Evolutionary conservation across 2,113 vertebrate species (phyloP).

Genomic region (Apteryx mantelli): DNA sequence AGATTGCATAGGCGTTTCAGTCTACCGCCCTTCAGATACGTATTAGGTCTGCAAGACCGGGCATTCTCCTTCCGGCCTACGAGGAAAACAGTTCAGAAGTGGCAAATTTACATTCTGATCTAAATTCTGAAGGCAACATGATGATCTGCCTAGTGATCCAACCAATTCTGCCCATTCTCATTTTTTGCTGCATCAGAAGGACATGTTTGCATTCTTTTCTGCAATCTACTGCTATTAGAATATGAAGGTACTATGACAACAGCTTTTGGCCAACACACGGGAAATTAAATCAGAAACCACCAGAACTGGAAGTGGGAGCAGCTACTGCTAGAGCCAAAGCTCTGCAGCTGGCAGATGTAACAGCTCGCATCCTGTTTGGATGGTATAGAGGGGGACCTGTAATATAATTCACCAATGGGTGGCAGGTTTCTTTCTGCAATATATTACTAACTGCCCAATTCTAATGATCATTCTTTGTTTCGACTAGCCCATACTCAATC

Average conservation of each 20-base stretch:
- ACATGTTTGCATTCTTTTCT: rapidly evolving
- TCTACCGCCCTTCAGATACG: not conserved
- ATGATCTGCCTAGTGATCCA: rapidly evolving
- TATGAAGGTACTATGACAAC: not conserved
- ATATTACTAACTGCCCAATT: not conserved
- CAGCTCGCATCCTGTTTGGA: not conserved
- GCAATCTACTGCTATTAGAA: not conserved
- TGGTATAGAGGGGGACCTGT: not conserved
- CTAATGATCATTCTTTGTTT: not conserved
- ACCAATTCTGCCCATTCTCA: not conserved
- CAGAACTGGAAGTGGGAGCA: not conserved
- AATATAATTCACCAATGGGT: not conserved
- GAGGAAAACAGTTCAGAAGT: no score
- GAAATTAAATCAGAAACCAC: not conserved
- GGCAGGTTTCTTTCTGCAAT: not conserved
- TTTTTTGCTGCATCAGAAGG: not conserved
- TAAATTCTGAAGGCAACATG: no score
- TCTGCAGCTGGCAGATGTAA: not conserved
- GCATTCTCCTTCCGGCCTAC: not conserved
- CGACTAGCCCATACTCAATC: not conserved
- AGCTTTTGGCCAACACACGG: not conserved
- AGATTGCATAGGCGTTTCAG: not conserved
- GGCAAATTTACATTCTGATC: not conserved
- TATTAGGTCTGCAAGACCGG: rapidly evolving
- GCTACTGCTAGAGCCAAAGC: not conserved